Evolutionary conservation across 1,140 invertebrate genomes (phyloP).

Genomic region (Phortica variegata): DNA sequence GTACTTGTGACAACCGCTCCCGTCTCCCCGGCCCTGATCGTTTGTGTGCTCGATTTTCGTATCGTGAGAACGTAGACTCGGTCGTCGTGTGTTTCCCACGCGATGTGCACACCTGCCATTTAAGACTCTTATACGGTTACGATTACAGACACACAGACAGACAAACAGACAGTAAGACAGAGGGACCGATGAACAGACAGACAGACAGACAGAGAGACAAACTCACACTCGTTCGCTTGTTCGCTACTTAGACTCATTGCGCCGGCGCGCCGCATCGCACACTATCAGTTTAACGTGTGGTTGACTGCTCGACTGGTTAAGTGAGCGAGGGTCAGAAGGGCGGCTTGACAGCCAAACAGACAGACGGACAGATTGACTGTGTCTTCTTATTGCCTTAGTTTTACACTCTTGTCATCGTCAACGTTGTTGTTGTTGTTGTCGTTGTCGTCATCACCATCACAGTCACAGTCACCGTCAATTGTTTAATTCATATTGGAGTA

Average conservation of each 20-base stretch:
- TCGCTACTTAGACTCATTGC: conserved; percentile 48
- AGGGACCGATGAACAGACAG: conserved; percentile 19
- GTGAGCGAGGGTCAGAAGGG: conserved; percentile 1
- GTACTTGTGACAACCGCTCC: not conserved
- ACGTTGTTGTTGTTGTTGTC: conserved; percentile 12
- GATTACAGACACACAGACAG: conserved; percentile 41
- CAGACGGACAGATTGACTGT: conserved; percentile 13
- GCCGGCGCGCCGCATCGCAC: conserved; percentile 49
- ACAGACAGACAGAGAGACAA: not conserved
- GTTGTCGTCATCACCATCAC: conserved; percentile 37
- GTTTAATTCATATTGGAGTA: conserved; percentile 32
- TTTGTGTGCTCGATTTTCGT: conserved; percentile 48
- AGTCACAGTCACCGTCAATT: conserved; percentile 23
- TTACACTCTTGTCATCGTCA: conserved; percentile 44
- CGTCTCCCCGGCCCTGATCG: not conserved
- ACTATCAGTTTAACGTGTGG: conserved; percentile 48
- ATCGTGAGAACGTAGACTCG: conserved; percentile 56
- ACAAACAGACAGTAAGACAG: conserved; percentile 25
- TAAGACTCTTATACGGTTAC: conserved; percentile 54
- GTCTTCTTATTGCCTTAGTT: conserved; percentile 38
- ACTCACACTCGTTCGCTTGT: conserved; percentile 11
- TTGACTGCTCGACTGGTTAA: conserved; percentile 12
- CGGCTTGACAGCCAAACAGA: conserved; percentile 1
- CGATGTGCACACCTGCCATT: conserved; percentile 58
- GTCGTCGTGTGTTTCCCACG: conserved; percentile 57